phyloP scores from a whole-genome alignment of 2,113 vertebrate genomes.

The Pituophis catenifer region DNA sequence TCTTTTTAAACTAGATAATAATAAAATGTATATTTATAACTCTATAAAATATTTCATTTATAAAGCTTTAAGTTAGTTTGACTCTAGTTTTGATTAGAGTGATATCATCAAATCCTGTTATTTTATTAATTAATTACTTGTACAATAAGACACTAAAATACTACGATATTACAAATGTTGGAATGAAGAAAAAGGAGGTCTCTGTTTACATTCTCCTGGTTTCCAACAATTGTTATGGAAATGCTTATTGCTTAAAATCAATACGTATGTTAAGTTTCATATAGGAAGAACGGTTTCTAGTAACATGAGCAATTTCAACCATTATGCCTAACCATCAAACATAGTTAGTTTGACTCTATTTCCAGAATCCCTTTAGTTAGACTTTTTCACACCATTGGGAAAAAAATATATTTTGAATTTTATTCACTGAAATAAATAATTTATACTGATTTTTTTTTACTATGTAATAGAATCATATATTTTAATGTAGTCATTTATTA shows the following conservation, averaged over 20 bases:
- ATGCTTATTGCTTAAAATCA: constrained; percentile 43
- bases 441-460: neutral
- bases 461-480: neutral
- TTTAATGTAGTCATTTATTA: neutral
- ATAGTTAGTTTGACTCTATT: neutral
- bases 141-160: constrained; percentile 64
- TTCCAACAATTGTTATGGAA: constrained; percentile 60
- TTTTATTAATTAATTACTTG: constrained; percentile 64
- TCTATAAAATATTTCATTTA: constrained; percentile 49
- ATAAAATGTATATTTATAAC: constrained; percentile 66
- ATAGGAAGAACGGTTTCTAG: constrained; percentile 59
- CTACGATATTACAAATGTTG: constrained; percentile 67
- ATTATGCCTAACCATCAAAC: neutral
- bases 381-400: neutral
- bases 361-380: neutral
- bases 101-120: constrained; percentile 69
- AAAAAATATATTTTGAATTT: neutral
- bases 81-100: constrained; percentile 69
- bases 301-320: constrained; percentile 4
- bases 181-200: constrained; percentile 52
- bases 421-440: neutral
- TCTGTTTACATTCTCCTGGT: constrained; percentile 56
- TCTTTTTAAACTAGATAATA: constrained; percentile 53
- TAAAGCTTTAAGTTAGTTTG: constrained; percentile 64
- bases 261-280: constrained; percentile 44